Evolutionary conservation across 2,888 invertebrate genomes (phyloP).

Genomic region (Leptinotarsa tumamoca): DNA sequence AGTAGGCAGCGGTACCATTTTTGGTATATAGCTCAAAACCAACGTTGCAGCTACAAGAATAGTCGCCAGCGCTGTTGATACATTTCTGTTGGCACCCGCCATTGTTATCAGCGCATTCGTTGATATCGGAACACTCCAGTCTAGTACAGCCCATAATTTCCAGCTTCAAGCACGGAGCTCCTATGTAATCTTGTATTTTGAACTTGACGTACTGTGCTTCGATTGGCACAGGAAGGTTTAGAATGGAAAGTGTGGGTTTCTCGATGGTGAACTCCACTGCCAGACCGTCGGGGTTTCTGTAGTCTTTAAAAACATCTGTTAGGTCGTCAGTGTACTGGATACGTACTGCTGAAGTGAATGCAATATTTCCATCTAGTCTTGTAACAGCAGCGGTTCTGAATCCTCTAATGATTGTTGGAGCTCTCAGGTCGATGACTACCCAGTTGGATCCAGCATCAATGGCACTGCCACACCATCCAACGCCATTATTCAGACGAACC

Average conservation of each 20-base stretch:
- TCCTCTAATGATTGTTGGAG: constrained; percentile 89
- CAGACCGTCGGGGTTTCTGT: constrained; percentile 92
- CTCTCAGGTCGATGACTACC: constrained; percentile 87
- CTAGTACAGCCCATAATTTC: constrained; percentile 95
- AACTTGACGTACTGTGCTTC: constrained; percentile 91
- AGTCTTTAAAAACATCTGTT: constrained; percentile 90
- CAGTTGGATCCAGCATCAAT: constrained; percentile 90
- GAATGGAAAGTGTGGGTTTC: constrained; percentile 89
- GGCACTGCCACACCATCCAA: constrained; percentile 92
- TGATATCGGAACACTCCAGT: constrained; percentile 88
- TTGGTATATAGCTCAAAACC: constrained; percentile 90
- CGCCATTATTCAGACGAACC: constrained; percentile 84
- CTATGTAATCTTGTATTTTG: constrained; percentile 87
- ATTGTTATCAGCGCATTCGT: constrained; percentile 87
- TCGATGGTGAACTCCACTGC: constrained; percentile 92
- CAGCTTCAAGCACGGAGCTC: constrained; percentile 88
- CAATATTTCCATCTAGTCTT: constrained; percentile 83
- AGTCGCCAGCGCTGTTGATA: constrained; percentile 89
- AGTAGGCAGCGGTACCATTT: constrained; percentile 91
- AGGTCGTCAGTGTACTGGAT: constrained; percentile 90
- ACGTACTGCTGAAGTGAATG: constrained; percentile 90
- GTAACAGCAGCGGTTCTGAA: constrained; percentile 92
- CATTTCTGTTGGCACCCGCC: constrained; percentile 96
- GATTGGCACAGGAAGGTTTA: constrained; percentile 90
- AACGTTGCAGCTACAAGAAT: constrained; percentile 88